These are phyloP conservation scores for Ichneumoninae sp. DNA, from an alignment of 2,888 invertebrate species.

Conservation along the genomic window DNA sequence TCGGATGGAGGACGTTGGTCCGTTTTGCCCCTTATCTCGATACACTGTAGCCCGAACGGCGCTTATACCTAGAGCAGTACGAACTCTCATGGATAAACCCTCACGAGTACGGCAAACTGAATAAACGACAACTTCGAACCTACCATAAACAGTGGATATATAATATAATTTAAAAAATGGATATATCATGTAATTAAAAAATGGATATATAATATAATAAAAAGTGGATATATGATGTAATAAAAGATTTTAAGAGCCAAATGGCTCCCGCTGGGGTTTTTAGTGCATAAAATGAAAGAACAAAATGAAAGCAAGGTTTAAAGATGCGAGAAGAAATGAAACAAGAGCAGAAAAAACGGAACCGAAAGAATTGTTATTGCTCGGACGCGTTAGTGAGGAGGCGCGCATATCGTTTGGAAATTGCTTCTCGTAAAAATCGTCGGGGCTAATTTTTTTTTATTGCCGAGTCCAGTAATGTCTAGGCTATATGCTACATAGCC, in stretches of 20 bases:
- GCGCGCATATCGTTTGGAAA: constrained; percentile 44
- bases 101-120: constrained; percentile 35
- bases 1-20: not conserved
- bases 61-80: not conserved
- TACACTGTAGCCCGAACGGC: constrained; percentile 16
- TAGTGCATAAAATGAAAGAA: constrained; percentile 25
- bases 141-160: constrained; percentile 3
- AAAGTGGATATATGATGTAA: not conserved
- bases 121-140: not conserved
- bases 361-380: constrained; percentile 46
- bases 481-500: constrained; percentile 11
- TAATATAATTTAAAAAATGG: too few species aligned
- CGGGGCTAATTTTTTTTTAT: constrained; percentile 42
- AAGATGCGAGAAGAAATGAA: not conserved
- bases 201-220: too few species aligned
- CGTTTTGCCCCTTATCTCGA: constrained; percentile 42
- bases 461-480: constrained; percentile 32
- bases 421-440: constrained; percentile 56
- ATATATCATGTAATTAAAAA: not conserved
- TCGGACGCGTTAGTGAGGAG: constrained; percentile 11
- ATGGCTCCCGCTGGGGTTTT: constrained; percentile 16
- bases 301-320: not conserved
- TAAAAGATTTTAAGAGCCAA: constrained; percentile 5
- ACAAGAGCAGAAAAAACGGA: constrained; percentile 16
- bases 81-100: constrained; percentile 15